Evolutionary conservation across 2,888 invertebrate genomes (phyloP), one percentile per base, ranked within the genome.

Genomic region (Hirtodrosophila cameraria): DNA sequence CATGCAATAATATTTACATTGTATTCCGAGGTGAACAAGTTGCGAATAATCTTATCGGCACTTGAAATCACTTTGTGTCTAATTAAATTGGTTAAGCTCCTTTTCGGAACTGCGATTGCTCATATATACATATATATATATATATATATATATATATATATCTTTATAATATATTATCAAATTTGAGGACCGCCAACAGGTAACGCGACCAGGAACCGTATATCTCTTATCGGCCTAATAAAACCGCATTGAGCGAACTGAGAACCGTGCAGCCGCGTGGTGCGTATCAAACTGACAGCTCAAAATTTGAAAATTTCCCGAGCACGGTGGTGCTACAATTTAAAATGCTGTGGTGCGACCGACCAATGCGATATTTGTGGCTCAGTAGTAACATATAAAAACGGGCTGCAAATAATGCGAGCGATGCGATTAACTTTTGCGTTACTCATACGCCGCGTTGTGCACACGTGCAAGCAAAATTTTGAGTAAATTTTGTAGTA

Each of bases 201-300:
- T 8, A 5, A 28, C 9, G 9, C 36, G 46, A 36, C 12, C 31
- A 35, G 15, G 16, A 57, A 42, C 25, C 16, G 33, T 9, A 23
- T 7, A 23, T 7, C 18, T 5, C 18, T 20, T 20, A 20, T 5
- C 23, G 23, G 23, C 23, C 23, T 7, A 23, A 23, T 23, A 8
- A 8, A 18, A 18, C 18, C 18, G 18, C 8, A 33, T 20, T 16
- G 27, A 13, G 42, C 30, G 50, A 31, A 33, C 27, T 36, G 58
- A 46, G 81, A 82, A 70, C 85, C 71, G 71, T 71, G 18, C 67
- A 33, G 71, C 59, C 64, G 55, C 60, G 79, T 61, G 64, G 63
- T 75, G 71, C 82, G 50, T 59, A 59, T 65, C 39, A 59, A 83
- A 79, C 80, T 80, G 82, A 77, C 50, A 30, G 48, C 45, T 70